Percentiles rank a stretch among this genome's conserved stretches.
phyloP scores from a whole-genome alignment of 2,797 vertebrate genomes.

The Tiaroga cobitis region DNA sequence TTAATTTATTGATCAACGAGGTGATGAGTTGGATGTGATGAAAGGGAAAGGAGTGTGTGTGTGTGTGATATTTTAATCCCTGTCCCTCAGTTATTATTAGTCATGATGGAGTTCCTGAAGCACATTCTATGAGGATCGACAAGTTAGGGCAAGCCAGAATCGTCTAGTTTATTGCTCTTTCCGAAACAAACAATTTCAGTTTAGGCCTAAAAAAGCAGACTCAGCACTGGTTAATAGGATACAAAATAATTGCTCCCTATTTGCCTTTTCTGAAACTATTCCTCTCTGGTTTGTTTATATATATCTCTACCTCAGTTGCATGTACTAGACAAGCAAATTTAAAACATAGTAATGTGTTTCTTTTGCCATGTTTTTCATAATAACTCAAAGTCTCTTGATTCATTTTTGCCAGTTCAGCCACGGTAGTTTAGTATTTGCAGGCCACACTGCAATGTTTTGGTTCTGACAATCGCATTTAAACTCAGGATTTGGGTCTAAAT shows the following conservation, averaged over 20 bases:
- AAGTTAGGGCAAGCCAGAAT: slow-evolving; percentile 47
- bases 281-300: slow-evolving; percentile 27
- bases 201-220: neutral
- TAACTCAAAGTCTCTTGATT: neutral
- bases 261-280: neutral
- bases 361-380: neutral
- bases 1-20: slow-evolving; percentile 70
- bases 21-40: slow-evolving; percentile 50
- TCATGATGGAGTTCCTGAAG: slow-evolving; percentile 57
- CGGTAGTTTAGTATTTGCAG: neutral
- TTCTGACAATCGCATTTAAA: neutral
- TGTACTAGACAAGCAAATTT: neutral
- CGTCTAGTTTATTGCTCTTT: slow-evolving; percentile 43
- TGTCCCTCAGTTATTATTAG: slow-evolving; percentile 58
- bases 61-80: slow-evolving; percentile 62
- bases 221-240: neutral
- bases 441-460: neutral
- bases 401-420: slow-evolving; percentile 1
- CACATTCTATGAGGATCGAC: slow-evolving; percentile 51
- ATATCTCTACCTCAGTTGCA: neutral
- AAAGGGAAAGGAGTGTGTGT: slow-evolving; percentile 53
- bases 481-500: neutral
- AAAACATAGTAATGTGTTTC: neutral
- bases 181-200: slow-evolving; percentile 1
- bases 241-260: neutral